Base-by-base conservation (phyloP, 2,797 vertebrate genomes). In the Melanotaenia nigrans region DNA sequence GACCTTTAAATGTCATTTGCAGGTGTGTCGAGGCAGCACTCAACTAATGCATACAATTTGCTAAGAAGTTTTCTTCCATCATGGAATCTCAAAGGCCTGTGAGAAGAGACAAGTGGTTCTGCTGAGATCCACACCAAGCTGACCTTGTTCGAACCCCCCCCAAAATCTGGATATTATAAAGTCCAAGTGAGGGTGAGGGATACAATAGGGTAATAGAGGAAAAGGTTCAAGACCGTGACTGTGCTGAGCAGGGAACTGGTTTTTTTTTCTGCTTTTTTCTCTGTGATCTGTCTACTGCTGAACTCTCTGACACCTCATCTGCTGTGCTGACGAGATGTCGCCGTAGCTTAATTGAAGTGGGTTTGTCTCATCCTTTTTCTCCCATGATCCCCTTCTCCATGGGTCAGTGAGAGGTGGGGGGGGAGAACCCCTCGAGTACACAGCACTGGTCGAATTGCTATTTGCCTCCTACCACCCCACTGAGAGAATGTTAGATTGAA, bases 241-340 rank as follows among this genome's bases (percentile, higher is more conserved):
- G 63, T 89, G 92, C 91, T 91, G 90, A 91, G 89, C 85, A 68
- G 86, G 84, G 90, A 88, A 80, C 62, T 77, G 76, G 81, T 87
- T 90, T 86, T 77, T 82, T 77, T 82, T 83, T 87, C 80, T 51
- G 4, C 38, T 40, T 49, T 49, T 84, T 72, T 79, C 78, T 66
- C 35, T 85, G 76, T 76, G 83, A 92, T 93, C 90, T 80, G 87
- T 91, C 91, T 79, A 85, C 49, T 69, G 71, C 86, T 93, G 93
- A 94, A 94, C 93, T 90, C 89, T 86, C 86, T 95, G 94, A 95
- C 94, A 94, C 91, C 92, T 93, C 91, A 93, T 94, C 93, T 93
- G 85, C 87, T 71, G 88, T 76, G 85, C 90, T 92, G 92, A 91
- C 91, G 90, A 93, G 92, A 88, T 91, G 83, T 92, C 78, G 83